A percentile compares a stretch with the other conserved stretches of the same genome.
Conservation (phyloP, 2,888 invertebrate genomes). For the Caenorhabditis macrosperma region DNA sequence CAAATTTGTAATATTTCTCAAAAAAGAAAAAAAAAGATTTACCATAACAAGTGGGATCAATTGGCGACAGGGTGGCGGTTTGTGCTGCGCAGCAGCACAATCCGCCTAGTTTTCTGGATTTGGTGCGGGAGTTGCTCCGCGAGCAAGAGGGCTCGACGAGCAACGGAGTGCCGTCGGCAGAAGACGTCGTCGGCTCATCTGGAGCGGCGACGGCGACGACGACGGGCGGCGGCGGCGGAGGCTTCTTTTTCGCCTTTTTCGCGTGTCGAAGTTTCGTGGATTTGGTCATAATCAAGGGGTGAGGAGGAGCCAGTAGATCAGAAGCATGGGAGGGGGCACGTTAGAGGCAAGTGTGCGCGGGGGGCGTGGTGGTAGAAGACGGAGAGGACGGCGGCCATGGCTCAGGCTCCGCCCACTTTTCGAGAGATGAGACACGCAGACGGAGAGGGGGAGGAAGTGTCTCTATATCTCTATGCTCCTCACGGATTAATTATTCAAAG, state of each 20-base stretch:
- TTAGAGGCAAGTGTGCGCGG: constrained; percentile 29
- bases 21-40: constrained; percentile 12
- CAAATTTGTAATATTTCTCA: no score
- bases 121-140: constrained; percentile 8
- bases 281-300: constrained; percentile 51
- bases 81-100: constrained; percentile 34
- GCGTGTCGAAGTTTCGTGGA: constrained; percentile 52
- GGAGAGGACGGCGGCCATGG: neutral
- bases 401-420: constrained; percentile 31
- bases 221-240: constrained; percentile 9
- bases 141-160: constrained; percentile 1
- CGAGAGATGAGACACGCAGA: constrained; percentile 38
- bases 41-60: constrained; percentile 32
- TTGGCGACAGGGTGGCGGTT: constrained; percentile 22
- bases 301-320: neutral
- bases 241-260: constrained; percentile 27
- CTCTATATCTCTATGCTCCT: constrained; percentile 25
- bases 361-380: constrained; percentile 46
- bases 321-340: neutral
- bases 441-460: constrained; percentile 19
- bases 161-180: constrained; percentile 16
- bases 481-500: constrained; percentile 52
- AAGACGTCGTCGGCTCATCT: constrained; percentile 17
- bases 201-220: constrained; percentile 11
- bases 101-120: constrained; percentile 1